Evolutionary conservation across 2,888 invertebrate species (phyloP).

Genomic region (Eupeodes luniger): DNA sequence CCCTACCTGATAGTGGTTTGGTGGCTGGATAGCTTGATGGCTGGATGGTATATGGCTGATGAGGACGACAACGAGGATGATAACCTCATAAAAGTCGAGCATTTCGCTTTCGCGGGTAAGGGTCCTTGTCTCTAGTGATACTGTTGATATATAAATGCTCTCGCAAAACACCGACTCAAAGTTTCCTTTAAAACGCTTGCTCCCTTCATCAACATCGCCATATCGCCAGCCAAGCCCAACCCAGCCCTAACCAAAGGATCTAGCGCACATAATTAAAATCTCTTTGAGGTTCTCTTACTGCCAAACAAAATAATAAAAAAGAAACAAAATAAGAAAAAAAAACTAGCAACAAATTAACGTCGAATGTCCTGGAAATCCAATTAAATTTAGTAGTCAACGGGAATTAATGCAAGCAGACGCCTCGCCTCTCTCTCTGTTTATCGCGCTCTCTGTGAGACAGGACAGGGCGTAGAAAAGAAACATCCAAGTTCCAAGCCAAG

Average conservation of each 20-base stretch:
- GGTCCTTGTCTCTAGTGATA: slow-evolving; percentile 41
- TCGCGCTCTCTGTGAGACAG: not conserved
- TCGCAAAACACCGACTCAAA: slow-evolving; percentile 19
- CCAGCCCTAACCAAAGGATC: slow-evolving; percentile 2
- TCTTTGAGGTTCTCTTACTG: slow-evolving; percentile 39
- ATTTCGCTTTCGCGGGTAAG: slow-evolving; percentile 44
- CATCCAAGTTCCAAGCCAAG: slow-evolving; percentile 7
- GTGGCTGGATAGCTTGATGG: not conserved
- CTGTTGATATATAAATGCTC: slow-evolving; percentile 45
- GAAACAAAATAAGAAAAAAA: slow-evolving; percentile 21
- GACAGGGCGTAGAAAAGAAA: not conserved
- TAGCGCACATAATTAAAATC: slow-evolving; percentile 72
- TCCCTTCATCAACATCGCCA: not conserved
- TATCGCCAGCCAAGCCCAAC: too few species aligned
- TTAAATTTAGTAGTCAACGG: slow-evolving; percentile 68
- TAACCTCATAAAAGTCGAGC: slow-evolving; percentile 64
- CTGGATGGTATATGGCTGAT: not conserved
- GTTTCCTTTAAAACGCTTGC: not conserved
- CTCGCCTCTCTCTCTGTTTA: not conserved
- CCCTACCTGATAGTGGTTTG: slow-evolving; percentile 11
- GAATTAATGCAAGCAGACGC: slow-evolving; percentile 63
- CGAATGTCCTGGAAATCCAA: slow-evolving; percentile 74
- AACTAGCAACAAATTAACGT: slow-evolving; percentile 62
- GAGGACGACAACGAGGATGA: slow-evolving; percentile 63
- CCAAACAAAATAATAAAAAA: slow-evolving; percentile 44